These are phyloP conservation scores for Pristionchus maxplancki DNA, from an alignment of 2,888 invertebrate genomes.

Conservation along the genomic window DNA sequence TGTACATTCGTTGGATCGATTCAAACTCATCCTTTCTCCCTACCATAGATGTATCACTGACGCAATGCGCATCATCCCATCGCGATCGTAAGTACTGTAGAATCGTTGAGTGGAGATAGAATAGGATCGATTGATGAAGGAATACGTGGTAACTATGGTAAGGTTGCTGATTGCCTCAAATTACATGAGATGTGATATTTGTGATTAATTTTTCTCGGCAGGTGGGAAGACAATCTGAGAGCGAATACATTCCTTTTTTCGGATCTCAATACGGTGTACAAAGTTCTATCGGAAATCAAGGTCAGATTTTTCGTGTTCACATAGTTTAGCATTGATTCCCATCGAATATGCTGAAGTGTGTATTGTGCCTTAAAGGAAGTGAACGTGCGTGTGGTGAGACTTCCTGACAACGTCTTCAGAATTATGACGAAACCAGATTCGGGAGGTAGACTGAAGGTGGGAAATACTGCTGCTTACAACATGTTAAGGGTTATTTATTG, in stretches of 20 bases:
- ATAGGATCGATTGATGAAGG: too few relatives aligned
- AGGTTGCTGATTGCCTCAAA: too few relatives aligned
- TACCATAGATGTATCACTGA: conserved; percentile 50
- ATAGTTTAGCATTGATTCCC: too few relatives aligned
- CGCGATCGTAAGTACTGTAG: conserved; percentile 44
- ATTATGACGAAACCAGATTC: conserved; percentile 55
- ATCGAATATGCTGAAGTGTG: background rate
- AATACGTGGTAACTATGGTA: too few relatives aligned
- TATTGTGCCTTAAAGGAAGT: conserved; percentile 49
- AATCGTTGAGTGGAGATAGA: background rate
- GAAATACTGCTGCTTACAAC: too few relatives aligned
- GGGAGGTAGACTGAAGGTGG: conserved; percentile 45
- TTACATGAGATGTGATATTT: background rate
- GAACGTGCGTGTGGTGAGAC: conserved; percentile 55
- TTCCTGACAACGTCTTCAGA: conserved; percentile 56
- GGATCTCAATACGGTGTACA: conserved; percentile 54
- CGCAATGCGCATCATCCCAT: conserved; percentile 52
- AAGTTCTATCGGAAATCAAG: conserved; percentile 33
- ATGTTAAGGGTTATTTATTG: too few relatives aligned
- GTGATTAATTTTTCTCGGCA: background rate
- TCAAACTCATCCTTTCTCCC: conserved; percentile 54
- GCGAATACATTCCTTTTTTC: conserved; percentile 54
- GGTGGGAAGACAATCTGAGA: background rate
- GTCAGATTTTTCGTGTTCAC: background rate
- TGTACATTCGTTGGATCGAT: conserved; percentile 47